These are phyloP conservation scores for Myrmecobius fasciatus DNA, from an alignment of 2,113 vertebrate species.

Conservation along the genomic window DNA sequence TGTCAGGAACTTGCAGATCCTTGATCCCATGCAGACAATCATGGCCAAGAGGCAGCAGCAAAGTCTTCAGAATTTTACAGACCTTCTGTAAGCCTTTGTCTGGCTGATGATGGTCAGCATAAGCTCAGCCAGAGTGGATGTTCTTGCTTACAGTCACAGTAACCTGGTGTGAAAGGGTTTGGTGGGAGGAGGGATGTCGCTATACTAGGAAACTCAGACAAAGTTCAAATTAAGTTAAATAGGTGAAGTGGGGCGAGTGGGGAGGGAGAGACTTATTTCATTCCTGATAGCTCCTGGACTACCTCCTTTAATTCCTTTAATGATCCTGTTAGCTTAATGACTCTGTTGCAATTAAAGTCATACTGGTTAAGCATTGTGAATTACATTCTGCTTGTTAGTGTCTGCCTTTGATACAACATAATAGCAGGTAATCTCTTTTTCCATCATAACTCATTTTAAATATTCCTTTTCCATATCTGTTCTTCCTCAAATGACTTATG, in stretches of 20 bases:
- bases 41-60: background rate
- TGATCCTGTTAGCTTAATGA: conserved; percentile 72
- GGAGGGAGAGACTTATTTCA: conserved; percentile 63
- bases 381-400: conserved; percentile 73
- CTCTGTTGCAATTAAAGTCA: conserved; percentile 66
- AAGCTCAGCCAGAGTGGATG: background rate
- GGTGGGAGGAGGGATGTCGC: conserved; percentile 28
- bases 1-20: background rate
- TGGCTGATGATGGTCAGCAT: background rate
- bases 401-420: conserved; percentile 70
- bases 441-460: conserved; percentile 69
- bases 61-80: background rate
- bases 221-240: conserved; percentile 67
- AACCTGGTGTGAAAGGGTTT: background rate
- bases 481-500: conserved; percentile 55
- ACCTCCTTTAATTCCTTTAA: conserved; percentile 65
- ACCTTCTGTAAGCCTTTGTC: background rate
- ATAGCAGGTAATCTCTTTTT: conserved; percentile 67
- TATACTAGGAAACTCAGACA: conserved; percentile 23
- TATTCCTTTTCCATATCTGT: conserved; percentile 70
- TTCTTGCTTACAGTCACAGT: background rate
- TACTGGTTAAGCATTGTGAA: conserved; percentile 66
- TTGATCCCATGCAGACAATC: background rate
- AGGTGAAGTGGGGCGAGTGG: conserved; percentile 60
- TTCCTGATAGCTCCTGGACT: conserved; percentile 56